Evolutionary conservation across 2,888 invertebrate genomes (phyloP).

Genomic region (Anagyrus pseudococci): DNA sequence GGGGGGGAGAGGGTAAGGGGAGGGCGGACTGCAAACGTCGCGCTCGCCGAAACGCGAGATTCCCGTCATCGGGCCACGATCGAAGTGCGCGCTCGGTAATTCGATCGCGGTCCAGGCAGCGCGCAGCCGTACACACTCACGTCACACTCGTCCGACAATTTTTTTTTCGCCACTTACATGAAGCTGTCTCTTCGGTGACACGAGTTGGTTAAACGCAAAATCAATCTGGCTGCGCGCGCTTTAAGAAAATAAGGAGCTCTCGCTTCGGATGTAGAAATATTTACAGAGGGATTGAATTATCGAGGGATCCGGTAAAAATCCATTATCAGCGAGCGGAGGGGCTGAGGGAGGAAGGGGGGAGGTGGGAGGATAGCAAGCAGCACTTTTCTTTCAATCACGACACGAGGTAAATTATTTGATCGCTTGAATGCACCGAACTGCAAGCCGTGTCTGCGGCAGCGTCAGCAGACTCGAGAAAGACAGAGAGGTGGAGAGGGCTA

Average conservation of each 20-base stretch:
- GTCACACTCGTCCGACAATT: not conserved
- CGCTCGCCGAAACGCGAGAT: constrained; percentile 2
- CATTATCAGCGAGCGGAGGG: no score
- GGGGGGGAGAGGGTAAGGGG: not conserved
- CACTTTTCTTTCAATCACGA: no score
- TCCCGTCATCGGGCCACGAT: constrained; percentile 55
- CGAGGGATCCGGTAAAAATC: not conserved
- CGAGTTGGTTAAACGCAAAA: not conserved
- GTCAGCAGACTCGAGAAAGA: not conserved
- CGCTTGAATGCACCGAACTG: not conserved
- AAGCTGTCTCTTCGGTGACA: not conserved
- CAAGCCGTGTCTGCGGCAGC: not conserved
- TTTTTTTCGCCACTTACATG: not conserved
- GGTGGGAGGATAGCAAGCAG: no score
- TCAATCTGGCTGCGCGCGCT: no score
- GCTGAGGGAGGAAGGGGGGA: no score
- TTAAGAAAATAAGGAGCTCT: no score
- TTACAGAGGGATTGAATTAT: not conserved
- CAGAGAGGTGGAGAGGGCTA: not conserved
- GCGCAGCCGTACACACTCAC: not conserved
- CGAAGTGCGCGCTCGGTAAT: constrained; percentile 49
- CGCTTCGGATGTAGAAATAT: not conserved
- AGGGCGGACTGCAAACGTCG: not conserved
- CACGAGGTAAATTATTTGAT: not conserved
- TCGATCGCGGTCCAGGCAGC: constrained; percentile 48